phyloP scores from a whole-genome alignment of 2,113 vertebrate genomes.

The Hepsetus odoe region DNA sequence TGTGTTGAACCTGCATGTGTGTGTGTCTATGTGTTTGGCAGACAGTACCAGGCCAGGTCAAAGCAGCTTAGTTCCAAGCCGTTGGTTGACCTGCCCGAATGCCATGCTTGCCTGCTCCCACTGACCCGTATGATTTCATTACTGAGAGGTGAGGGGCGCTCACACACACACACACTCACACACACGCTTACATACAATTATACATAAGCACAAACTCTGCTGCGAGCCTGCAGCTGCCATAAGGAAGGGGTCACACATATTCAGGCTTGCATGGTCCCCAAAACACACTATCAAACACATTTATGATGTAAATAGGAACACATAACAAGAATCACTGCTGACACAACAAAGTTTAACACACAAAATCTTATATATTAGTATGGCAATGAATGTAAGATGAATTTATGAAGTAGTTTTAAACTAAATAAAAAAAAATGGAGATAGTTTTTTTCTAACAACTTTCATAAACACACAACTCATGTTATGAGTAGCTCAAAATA shows the following conservation, averaged over 20 bases:
- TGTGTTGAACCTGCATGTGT: constrained; percentile 43
- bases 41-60: constrained; percentile 73
- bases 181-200: neutral
- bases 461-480: too few species aligned
- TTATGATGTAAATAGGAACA: constrained; percentile 12
- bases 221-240: constrained; percentile 12
- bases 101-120: constrained; percentile 59
- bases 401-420: too few species aligned
- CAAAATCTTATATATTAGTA: too few species aligned
- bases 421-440: too few species aligned
- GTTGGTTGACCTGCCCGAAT: constrained; percentile 72
- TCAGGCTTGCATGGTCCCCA: neutral
- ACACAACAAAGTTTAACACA: too few species aligned
- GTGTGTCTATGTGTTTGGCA: constrained; percentile 60
- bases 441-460: too few species aligned
- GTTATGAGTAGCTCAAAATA: too few species aligned
- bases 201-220: constrained; percentile 21
- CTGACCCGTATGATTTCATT: constrained; percentile 79
- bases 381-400: too few species aligned
- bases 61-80: constrained; percentile 79
- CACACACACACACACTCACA: constrained; percentile 52
- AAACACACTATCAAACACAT: constrained; percentile 25
- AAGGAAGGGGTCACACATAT: constrained; percentile 41
- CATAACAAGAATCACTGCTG: too few species aligned
- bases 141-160: constrained; percentile 69